Conservation (phyloP, 2,113 vertebrate species). For the Merops nubicus region DNA sequence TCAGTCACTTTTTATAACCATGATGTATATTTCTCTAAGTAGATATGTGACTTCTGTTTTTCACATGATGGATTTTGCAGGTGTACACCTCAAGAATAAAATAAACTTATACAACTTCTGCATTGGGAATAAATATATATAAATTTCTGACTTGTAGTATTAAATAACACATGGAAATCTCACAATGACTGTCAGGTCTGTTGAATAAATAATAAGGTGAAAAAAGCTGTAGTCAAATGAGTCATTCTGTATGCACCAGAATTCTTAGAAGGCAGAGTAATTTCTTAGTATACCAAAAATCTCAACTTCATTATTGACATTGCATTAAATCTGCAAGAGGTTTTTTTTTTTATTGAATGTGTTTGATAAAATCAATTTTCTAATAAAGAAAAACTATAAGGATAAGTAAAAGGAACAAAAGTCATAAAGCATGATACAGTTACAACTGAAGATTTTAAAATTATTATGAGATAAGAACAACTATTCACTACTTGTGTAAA, state of each 20-base stretch:
- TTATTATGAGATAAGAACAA: neutral
- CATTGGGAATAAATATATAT: neutral
- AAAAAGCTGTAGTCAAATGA: conserved; percentile 5
- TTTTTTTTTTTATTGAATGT: neutral
- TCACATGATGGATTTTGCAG: neutral
- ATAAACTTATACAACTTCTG: neutral
- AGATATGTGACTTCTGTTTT: neutral
- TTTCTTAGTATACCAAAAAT: conserved; percentile 7
- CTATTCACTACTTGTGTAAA: neutral
- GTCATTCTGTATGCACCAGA: neutral
- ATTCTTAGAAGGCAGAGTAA: neutral
- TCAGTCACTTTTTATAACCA: neutral
- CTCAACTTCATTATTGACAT: conserved; percentile 25
- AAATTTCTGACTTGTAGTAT: neutral
- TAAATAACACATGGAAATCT: conserved; percentile 10
- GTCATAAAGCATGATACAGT: neutral
- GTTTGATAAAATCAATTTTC: conserved; percentile 13
- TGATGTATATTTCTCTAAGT: neutral
- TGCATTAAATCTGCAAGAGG: neutral
- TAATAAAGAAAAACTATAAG: conserved; percentile 18
- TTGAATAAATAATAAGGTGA: conserved; percentile 36
- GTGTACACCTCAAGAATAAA: neutral
- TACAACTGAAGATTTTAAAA: neutral
- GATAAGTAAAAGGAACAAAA: conserved; percentile 14
- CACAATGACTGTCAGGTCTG: neutral